Base-by-base conservation (phyloP, 2,797 vertebrate genomes). In the Periophthalmus magnuspinnatus region DNA sequence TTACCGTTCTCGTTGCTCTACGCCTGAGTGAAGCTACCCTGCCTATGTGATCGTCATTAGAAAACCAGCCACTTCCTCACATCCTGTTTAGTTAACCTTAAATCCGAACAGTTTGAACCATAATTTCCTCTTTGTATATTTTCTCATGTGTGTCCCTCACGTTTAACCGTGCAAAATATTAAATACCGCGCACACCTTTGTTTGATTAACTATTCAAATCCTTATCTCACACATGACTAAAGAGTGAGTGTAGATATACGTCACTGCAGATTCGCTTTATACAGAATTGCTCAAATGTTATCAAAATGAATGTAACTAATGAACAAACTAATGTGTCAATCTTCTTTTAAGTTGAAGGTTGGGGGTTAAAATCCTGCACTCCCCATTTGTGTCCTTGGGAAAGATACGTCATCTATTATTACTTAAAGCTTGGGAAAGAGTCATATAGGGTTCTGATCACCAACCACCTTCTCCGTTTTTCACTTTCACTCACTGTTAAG, bases 21-120 rank as follows among this genome's bases (percentile, higher is more conserved):
- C 17, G 24, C 32, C 36, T 13, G 16, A 67, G 74, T 80, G 73
- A 86, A 83, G 48, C 65, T 75, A 57, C 56, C 3, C n/a, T 61
- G 19, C 13, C 1, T 34, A 9, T 50, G 24, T 54, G 68, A 80
- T 80, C 81, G 28, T 79, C 68, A 76, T 79, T 78, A 72, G 61
- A 62, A 74, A 68, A 34, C 70, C 54, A 50, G 58, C 33, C 58
- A 32, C 50, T 57, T 82, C 67, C 62, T 75, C 17, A 14, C 78
- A 83, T 83, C 82, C 83, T 84, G 76, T 62, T 45, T 69, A 24
- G 21, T 10, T 76, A 70, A 86, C 82, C 83, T 84, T 71, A 36
- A 17, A 63, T 71, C 36, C 84, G 72, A 87, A 68, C 72, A 28
- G 77, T 85, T 75, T 69, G 68, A 64, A 64, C 41, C 71, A 80